phyloP scores from a whole-genome alignment of 2,888 invertebrate species.

The Micropterix aruncella region DNA sequence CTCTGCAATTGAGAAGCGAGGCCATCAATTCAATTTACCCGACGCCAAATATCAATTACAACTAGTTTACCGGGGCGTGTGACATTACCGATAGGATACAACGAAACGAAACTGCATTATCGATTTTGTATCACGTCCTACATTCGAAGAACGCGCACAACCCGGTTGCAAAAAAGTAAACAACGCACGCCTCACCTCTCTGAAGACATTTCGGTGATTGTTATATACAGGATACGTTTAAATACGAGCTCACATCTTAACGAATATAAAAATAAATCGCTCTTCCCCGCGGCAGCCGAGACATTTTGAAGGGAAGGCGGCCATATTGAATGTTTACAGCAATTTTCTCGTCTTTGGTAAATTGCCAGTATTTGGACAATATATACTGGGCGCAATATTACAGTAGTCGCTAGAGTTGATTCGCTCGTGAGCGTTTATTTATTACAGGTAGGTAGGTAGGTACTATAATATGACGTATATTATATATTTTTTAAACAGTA shows the following conservation, averaged over 20 bases:
- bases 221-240: constrained; percentile 4
- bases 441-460: no score
- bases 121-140: not conserved
- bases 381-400: no score
- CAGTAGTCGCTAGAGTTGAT: no score
- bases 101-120: not conserved
- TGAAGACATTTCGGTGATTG: constrained; percentile 31
- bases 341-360: not conserved
- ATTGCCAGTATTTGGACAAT: no score
- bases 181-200: constrained; percentile 26
- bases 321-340: constrained; percentile 42
- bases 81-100: no score
- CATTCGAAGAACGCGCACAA: not conserved
- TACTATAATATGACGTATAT: no score
- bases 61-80: not conserved
- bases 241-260: constrained; percentile 5
- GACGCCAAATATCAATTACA: not conserved
- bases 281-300: constrained; percentile 2
- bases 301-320: constrained; percentile 12
- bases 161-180: not conserved
- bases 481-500: no score
- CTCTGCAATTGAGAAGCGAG: constrained; percentile 46
- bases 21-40: not conserved
- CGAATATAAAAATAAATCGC: constrained; percentile 6
- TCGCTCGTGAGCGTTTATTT: no score